Conservation (phyloP, 2,797 vertebrate species). For the Austrolebias charrua region DNA sequence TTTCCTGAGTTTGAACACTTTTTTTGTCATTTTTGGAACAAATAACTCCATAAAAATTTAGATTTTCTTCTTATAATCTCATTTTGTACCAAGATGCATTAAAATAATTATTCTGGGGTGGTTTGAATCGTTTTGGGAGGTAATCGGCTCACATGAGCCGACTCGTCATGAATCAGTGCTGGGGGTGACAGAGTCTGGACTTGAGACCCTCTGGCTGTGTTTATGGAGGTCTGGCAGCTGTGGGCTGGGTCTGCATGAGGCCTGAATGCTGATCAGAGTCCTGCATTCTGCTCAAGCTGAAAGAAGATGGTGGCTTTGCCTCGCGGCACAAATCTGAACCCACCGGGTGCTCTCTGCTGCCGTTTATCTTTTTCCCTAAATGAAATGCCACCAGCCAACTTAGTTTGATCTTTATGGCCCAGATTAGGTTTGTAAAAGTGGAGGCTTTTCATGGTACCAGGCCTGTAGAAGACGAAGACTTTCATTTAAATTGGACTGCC, state of each 20-base stretch:
- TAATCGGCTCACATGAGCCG: no score
- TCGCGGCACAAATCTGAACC: constrained; percentile 28
- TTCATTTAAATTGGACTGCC: no score
- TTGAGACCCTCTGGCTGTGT: constrained; percentile 47
- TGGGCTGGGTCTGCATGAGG: constrained; percentile 49
- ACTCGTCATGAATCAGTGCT: no score
- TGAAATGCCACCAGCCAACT: constrained; percentile 10
- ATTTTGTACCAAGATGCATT: no score
- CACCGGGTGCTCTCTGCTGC: constrained; percentile 3
- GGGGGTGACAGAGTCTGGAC: constrained; percentile 23
- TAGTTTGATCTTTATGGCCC: not conserved
- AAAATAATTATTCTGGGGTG: no score
- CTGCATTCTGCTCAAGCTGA: constrained; percentile 43
- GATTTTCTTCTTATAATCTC: no score
- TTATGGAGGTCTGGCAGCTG: constrained; percentile 51
- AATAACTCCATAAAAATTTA: no score
- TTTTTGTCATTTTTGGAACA: no score
- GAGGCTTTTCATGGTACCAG: not conserved
- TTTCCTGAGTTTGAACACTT: no score
- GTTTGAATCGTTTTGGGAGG: no score
- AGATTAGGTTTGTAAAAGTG: not conserved
- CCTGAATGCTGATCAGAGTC: constrained; percentile 66
- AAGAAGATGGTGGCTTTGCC: constrained; percentile 34
- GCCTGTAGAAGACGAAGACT: not conserved
- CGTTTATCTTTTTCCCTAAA: constrained; percentile 7